phyloP scores from a whole-genome alignment of 2,888 invertebrate species.

The Agelastica alni region DNA sequence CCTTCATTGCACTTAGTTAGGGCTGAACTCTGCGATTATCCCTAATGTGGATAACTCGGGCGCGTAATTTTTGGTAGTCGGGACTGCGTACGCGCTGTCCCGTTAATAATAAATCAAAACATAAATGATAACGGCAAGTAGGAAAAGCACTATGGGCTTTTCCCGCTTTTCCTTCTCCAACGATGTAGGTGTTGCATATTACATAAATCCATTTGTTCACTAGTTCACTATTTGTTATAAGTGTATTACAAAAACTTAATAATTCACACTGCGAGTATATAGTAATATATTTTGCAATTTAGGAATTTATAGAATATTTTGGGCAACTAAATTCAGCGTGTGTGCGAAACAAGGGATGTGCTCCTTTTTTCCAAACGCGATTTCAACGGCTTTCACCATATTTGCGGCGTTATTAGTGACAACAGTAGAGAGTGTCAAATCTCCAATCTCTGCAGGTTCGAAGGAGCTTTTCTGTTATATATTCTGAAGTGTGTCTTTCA shows the following conservation, averaged over 20 bases:
- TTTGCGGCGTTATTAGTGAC: constrained; percentile 11
- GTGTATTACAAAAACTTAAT: too few relatives aligned
- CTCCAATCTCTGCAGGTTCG: not conserved
- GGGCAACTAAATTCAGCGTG: constrained; percentile 26
- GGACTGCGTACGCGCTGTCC: constrained; percentile 68
- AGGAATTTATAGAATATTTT: constrained; percentile 3
- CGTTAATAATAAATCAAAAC: constrained; percentile 34
- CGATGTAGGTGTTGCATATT: too few relatives aligned
- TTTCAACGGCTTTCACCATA: constrained; percentile 8
- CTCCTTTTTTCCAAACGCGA: constrained; percentile 5
- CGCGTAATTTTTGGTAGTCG: constrained; percentile 70
- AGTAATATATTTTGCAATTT: not conserved
- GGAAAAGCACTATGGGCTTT: too few relatives aligned
- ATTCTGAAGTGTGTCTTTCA: not conserved
- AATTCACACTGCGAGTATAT: too few relatives aligned
- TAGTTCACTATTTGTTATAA: too few relatives aligned
- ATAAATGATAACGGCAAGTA: not conserved
- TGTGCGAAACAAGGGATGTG: constrained; percentile 36
- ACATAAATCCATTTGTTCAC: too few relatives aligned
- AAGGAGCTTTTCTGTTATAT: not conserved
- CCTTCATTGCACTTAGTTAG: constrained; percentile 73
- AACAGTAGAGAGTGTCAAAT: not conserved
- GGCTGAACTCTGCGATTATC: constrained; percentile 77
- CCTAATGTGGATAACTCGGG: constrained; percentile 75
- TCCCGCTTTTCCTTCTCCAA: too few relatives aligned